phyloP scores from a whole-genome alignment of 92 coral and sea anemone species.

The Porites rus region DNA sequence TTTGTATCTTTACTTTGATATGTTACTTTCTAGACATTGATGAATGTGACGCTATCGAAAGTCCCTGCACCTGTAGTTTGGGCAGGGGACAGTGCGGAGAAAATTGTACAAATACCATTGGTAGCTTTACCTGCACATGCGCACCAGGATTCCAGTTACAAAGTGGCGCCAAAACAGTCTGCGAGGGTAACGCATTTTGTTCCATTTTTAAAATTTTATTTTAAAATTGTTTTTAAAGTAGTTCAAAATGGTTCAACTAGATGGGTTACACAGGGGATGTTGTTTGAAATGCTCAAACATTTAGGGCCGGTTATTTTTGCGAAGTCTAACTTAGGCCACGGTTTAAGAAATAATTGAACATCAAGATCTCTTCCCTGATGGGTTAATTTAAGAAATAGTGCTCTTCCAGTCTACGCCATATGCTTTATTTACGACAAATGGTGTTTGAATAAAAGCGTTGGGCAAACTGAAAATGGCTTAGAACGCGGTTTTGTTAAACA shows the following conservation, averaged over 20 bases:
- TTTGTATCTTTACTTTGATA: background rate
- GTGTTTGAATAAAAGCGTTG: no score
- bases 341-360: no score
- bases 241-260: background rate
- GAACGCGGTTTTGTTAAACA: no score
- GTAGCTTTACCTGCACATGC: background rate
- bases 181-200: background rate
- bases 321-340: no score
- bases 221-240: background rate
- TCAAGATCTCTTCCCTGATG: no score
- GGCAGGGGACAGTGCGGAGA: background rate
- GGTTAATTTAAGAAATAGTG: no score
- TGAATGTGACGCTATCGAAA: background rate
- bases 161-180: slow-evolving; percentile 13
- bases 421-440: no score
- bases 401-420: no score
- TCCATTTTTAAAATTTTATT: background rate
- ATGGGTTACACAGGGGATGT: background rate
- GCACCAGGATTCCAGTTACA: slow-evolving; percentile 12
- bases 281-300: no score
- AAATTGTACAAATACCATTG: background rate
- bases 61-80: slow-evolving; percentile 14
- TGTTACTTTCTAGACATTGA: background rate
- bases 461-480: no score
- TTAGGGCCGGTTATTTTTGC: no score